A percentile compares a stretch with the other conserved stretches of the same genome.
phyloP scores from a whole-genome alignment of 2,113 vertebrate genomes.

The Syngnathus floridae region DNA sequence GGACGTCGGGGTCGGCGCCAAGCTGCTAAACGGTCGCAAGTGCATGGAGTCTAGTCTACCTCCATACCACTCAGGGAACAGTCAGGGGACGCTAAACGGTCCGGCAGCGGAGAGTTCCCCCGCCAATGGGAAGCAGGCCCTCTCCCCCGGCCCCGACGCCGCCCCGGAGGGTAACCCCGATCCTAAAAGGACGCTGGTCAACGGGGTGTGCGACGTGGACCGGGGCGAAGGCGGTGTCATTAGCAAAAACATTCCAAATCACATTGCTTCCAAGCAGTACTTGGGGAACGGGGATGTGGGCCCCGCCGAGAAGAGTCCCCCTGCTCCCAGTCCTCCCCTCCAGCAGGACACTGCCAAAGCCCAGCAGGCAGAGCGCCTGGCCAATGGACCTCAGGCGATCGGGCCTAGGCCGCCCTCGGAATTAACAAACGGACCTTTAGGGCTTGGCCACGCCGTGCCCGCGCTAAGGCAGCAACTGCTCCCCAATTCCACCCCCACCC shows the following conservation, averaged over 20 bases:
- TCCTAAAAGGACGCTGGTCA: slow-evolving; percentile 89
- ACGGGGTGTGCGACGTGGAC: slow-evolving; percentile 97
- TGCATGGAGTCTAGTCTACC: slow-evolving; percentile 96
- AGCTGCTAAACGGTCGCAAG: slow-evolving; percentile 95
- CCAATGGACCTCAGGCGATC: slow-evolving; percentile 88
- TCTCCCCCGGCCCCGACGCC: slow-evolving; percentile 69
- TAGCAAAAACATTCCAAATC: slow-evolving; percentile 99
- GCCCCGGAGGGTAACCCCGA: slow-evolving; percentile 77
- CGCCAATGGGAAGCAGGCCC: slow-evolving; percentile 83
- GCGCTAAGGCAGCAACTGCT: slow-evolving; percentile 74
- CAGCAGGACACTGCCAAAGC: slow-evolving; percentile 99
- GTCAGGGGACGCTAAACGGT: slow-evolving; percentile 87
- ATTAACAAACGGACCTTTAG: slow-evolving; percentile 90
- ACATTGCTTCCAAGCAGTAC: slow-evolving; percentile 96
- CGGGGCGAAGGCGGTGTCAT: slow-evolving; percentile 75
- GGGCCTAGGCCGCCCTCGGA: slow-evolving; percentile 74
- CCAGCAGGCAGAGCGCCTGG: slow-evolving; percentile 88
- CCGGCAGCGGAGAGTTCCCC: slow-evolving; percentile 79
- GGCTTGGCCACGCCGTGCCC: slow-evolving; percentile 81
- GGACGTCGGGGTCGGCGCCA: slow-evolving; percentile 80
- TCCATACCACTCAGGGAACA: slow-evolving; percentile 99
- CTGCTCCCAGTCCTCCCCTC: slow-evolving; percentile 75
- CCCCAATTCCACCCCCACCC: slow-evolving; percentile 82
- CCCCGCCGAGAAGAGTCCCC: slow-evolving; percentile 74
- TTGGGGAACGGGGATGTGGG: slow-evolving; percentile 96